Percentiles rank a stretch among this genome's conserved stretches.
These are phyloP conservation scores for Petrocephalus zakoni DNA, from an alignment of 2,113 vertebrate genomes.

Conservation along the genomic window DNA sequence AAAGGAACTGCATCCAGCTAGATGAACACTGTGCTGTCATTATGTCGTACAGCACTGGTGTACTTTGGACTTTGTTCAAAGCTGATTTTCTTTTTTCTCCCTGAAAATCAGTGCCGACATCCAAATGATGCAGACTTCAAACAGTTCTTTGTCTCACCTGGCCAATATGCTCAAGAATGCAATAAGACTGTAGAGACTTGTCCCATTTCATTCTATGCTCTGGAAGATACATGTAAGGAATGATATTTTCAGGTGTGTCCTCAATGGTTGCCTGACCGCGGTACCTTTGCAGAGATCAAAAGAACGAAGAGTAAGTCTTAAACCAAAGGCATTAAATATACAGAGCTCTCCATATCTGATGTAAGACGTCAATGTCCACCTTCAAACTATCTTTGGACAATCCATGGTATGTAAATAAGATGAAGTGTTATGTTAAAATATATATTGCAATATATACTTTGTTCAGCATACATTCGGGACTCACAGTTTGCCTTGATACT, in stretches of 20 bases:
- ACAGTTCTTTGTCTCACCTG: conserved; percentile 36
- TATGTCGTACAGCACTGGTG: neutral
- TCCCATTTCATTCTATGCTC: conserved; percentile 56
- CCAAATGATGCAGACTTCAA: neutral
- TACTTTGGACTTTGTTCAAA: neutral
- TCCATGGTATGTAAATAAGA: neutral
- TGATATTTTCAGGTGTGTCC: conserved; percentile 45
- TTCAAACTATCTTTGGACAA: neutral
- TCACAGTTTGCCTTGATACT: conserved; percentile 57
- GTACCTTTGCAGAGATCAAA: conserved; percentile 45
- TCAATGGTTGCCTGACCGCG: conserved; percentile 55
- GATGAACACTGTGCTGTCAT: neutral
- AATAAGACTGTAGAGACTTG: conserved; percentile 47
- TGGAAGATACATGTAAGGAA: conserved; percentile 55
- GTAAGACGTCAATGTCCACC: neutral
- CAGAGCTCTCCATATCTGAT: neutral
- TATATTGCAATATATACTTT: neutral
- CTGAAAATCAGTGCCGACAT: neutral
- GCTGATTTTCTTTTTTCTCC: neutral
- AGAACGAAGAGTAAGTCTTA: neutral
- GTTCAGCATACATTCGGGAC: conserved; percentile 29
- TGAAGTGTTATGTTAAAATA: neutral
- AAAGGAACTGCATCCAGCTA: neutral
- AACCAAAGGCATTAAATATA: conserved; percentile 4
- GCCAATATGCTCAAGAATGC: conserved; percentile 50